Evolutionary conservation across 2,888 invertebrate genomes (phyloP).

Genomic region (Drosophila tripunctata): DNA sequence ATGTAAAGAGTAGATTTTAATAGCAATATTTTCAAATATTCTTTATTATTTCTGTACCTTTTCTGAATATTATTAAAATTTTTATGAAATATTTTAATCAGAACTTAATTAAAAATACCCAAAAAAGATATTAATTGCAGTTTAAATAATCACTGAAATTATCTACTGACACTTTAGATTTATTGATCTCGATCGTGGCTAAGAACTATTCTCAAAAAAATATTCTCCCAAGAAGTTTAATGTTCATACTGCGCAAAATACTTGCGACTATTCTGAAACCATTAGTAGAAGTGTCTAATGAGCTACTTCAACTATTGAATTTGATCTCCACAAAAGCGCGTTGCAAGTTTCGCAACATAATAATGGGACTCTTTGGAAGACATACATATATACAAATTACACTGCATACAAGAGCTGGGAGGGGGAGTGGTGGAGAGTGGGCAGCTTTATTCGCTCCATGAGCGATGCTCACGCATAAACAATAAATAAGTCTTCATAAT

Average conservation of each 20-base stretch:
- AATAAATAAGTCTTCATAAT: conserved; percentile 80
- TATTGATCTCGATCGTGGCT: too few species aligned
- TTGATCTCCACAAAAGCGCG: not conserved
- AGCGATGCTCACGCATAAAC: conserved; percentile 80
- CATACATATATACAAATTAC: conserved; percentile 34
- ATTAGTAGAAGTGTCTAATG: not conserved
- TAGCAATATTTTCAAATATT: too few species aligned
- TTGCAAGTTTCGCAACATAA: conserved; percentile 3
- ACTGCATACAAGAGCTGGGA: conserved; percentile 5
- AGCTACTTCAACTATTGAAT: not conserved
- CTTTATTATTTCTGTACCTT: too few species aligned
- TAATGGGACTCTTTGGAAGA: conserved; percentile 10
- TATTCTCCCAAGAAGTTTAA: not conserved
- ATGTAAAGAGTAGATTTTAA: too few species aligned
- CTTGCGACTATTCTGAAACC: not conserved
- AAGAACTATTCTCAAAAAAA: too few species aligned
- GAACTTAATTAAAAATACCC: too few species aligned
- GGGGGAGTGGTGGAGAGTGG: not conserved
- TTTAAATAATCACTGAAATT: too few species aligned
- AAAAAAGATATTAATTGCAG: too few species aligned
- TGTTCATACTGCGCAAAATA: not conserved
- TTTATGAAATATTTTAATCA: too few species aligned
- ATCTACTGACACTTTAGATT: too few species aligned
- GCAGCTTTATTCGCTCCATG: conserved; percentile 39
- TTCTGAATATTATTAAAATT: too few species aligned